Conservation (phyloP, 2,888 invertebrate genomes). For the Cephonodes hylas region DNA sequence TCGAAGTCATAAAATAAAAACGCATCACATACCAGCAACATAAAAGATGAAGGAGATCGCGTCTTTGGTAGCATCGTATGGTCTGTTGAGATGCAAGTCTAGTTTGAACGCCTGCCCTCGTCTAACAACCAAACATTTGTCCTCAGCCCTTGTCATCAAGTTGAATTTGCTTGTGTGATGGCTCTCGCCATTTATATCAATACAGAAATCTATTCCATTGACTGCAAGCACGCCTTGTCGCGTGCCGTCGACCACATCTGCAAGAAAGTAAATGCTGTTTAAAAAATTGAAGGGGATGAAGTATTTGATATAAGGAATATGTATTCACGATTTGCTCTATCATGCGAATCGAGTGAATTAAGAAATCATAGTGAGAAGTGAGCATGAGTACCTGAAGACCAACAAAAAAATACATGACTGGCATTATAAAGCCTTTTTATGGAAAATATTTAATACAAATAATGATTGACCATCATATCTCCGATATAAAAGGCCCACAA, state of each 20-base stretch:
- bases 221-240: constrained; percentile 84
- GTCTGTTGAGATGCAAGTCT: constrained; percentile 86
- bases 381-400: too few species aligned
- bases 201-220: constrained; percentile 86
- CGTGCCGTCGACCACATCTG: constrained; percentile 74
- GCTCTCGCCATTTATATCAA: constrained; percentile 86
- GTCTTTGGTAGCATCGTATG: constrained; percentile 87
- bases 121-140: constrained; percentile 87
- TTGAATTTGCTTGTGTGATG: constrained; percentile 91
- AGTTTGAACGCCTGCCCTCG: constrained; percentile 91
- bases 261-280: constrained; percentile 37
- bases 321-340: too few species aligned
- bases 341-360: too few species aligned
- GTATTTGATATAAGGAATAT: too few species aligned
- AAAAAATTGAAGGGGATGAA: too few species aligned
- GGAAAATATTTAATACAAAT: too few species aligned
- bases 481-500: too few species aligned
- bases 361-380: too few species aligned
- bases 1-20: too few species aligned
- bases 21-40: constrained; percentile 82
- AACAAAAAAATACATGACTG: too few species aligned
- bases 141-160: constrained; percentile 82
- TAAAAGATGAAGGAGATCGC: constrained; percentile 92
- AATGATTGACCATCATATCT: too few species aligned
- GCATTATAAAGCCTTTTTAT: too few species aligned